Evolutionary conservation across 1,140 invertebrate genomes (phyloP).

Genomic region (Bombus confusus): DNA sequence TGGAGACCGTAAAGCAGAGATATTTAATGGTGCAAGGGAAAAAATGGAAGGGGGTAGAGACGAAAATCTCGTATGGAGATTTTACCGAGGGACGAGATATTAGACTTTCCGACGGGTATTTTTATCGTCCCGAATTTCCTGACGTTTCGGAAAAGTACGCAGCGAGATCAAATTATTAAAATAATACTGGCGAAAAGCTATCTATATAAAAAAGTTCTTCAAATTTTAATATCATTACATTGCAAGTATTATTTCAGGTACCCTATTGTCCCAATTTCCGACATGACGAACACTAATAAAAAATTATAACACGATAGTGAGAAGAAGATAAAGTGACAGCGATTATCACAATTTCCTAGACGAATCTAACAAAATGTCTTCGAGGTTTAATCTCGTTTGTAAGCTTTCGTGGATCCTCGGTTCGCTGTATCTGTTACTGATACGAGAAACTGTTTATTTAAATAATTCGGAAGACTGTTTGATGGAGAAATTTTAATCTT

Average conservation of each 20-base stretch:
- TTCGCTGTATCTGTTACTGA: neutral
- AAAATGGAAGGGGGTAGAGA: neutral
- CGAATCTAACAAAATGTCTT: neutral
- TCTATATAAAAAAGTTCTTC: no score
- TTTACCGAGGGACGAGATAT: neutral
- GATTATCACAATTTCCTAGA: neutral
- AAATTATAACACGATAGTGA: no score
- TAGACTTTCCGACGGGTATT: neutral
- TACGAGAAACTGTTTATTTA: neutral
- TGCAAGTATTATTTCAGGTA: no score
- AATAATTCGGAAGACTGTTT: neutral
- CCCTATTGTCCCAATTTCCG: no score
- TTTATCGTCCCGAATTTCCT: neutral
- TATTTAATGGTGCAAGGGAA: constrained; percentile 33
- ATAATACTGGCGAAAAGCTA: no score
- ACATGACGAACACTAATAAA: no score
- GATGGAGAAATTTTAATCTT: constrained; percentile 15
- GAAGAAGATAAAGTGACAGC: neutral
- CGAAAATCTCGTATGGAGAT: neutral
- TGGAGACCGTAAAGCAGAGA: constrained; percentile 32
- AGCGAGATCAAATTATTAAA: no score
- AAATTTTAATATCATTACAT: no score
- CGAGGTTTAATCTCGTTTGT: neutral
- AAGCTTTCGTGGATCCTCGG: neutral
- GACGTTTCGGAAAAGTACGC: neutral